These are phyloP conservation scores for Bombus soroeensis DNA, from an alignment of 1,140 invertebrate species.

Conservation along the genomic window DNA sequence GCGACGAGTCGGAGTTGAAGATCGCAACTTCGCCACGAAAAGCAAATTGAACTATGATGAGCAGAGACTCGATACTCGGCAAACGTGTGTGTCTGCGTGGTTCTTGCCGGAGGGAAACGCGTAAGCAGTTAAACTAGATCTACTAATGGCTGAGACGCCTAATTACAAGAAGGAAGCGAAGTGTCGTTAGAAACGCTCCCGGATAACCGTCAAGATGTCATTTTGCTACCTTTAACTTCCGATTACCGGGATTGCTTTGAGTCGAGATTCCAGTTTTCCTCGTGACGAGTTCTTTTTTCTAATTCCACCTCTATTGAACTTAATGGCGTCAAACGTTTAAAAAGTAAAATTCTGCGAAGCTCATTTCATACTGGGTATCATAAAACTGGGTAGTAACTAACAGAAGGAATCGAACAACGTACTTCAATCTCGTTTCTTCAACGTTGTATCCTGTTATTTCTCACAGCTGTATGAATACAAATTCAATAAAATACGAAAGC, in stretches of 20 bases:
- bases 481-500: background rate
- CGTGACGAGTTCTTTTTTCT: background rate
- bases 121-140: conserved; percentile 44
- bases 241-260: conserved; percentile 27
- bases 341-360: background rate
- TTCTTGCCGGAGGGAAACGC: conserved; percentile 16
- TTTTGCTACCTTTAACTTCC: conserved; percentile 28
- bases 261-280: background rate
- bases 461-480: background rate
- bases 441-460: background rate
- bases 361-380: too few species aligned
- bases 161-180: conserved; percentile 70
- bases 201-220: conserved; percentile 59
- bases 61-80: background rate
- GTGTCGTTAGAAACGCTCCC: conserved; percentile 59
- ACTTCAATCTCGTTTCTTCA: background rate
- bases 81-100: conserved; percentile 5
- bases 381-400: too few species aligned
- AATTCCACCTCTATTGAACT: background rate
- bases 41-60: conserved; percentile 28
- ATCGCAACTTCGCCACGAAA: background rate
- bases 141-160: conserved; percentile 63
- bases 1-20: background rate
- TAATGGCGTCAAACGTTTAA: background rate
- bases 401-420: too few species aligned